A percentile compares a stretch with the other conserved stretches of the same genome.
Evolutionary conservation across 2,888 invertebrate genomes (phyloP).

Genomic region (Drosophila limbata): DNA sequence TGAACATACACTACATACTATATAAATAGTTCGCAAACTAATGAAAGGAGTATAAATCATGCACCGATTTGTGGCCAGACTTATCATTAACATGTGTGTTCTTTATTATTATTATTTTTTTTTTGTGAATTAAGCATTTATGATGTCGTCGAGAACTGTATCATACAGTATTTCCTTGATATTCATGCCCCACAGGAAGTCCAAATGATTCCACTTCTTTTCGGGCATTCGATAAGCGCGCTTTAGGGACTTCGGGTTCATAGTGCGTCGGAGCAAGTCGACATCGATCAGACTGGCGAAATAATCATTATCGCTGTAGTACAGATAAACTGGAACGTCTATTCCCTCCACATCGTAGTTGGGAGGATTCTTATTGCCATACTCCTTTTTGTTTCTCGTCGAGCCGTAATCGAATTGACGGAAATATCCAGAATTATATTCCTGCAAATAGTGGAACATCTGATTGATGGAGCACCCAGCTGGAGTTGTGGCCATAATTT

Average conservation of each 20-base stretch:
- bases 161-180: slow-evolving; percentile 71
- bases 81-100: slow-evolving; percentile 3
- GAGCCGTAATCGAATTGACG: slow-evolving; percentile 75
- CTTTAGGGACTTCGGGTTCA: slow-evolving; percentile 50
- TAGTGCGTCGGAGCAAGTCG: slow-evolving; percentile 60
- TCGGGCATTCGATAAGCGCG: slow-evolving; percentile 74
- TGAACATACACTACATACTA: slow-evolving; percentile 1
- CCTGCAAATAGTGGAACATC: slow-evolving; percentile 75
- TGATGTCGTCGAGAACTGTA: slow-evolving; percentile 64
- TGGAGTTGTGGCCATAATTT: slow-evolving; percentile 77
- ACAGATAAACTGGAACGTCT: slow-evolving; percentile 71
- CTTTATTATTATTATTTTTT: slow-evolving; percentile 41
- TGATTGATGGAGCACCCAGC: slow-evolving; percentile 79
- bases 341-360: slow-evolving; percentile 62
- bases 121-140: slow-evolving; percentile 48
- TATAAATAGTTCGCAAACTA: too few species aligned
- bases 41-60: slow-evolving; percentile 17
- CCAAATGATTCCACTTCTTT: slow-evolving; percentile 76
- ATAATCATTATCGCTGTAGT: slow-evolving; percentile 80
- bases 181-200: slow-evolving; percentile 76
- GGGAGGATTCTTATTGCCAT: slow-evolving; percentile 63
- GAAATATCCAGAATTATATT: slow-evolving; percentile 72
- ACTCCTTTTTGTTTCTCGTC: slow-evolving; percentile 62
- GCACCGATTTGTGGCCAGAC: slow-evolving; percentile 1
- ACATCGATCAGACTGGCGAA: slow-evolving; percentile 77